Conservation (phyloP, 2,113 vertebrate genomes). For the Lophotis ruficrista region DNA sequence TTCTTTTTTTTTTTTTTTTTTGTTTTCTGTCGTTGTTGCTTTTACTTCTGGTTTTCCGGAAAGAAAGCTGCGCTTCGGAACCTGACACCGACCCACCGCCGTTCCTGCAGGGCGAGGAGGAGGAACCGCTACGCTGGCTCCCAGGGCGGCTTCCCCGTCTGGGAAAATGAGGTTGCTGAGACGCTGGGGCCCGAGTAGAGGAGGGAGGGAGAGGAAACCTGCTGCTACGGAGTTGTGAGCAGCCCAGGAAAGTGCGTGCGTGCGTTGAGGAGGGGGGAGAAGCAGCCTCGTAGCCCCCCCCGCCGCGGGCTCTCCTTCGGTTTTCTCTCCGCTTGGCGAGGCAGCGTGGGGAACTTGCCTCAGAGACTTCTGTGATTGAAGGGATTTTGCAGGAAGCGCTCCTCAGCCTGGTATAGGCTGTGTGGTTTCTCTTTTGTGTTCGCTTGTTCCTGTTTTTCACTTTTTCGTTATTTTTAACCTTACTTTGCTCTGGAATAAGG, state of each 20-base stretch:
- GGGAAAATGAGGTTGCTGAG: constrained; percentile 52
- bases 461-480: background rate
- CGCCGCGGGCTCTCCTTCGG: background rate
- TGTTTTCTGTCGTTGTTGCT: background rate
- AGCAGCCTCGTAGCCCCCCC: background rate
- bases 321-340: background rate
- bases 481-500: constrained; percentile 52
- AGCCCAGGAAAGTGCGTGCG: background rate
- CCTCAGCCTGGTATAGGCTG: background rate
- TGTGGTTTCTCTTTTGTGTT: constrained; percentile 22
- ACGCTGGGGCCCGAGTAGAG: constrained; percentile 37
- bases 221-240: constrained; percentile 16
- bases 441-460: background rate
- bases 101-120: background rate
- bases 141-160: constrained; percentile 7
- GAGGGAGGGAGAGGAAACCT: constrained; percentile 39
- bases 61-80: background rate
- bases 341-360: background rate
- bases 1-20: too few relatives aligned
- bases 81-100: background rate
- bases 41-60: background rate
- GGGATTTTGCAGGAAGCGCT: background rate
- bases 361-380: constrained; percentile 16
- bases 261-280: background rate
- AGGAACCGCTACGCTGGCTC: constrained; percentile 54